phyloP scores from a whole-genome alignment of 2,888 invertebrate species.

The Clistopyga incitator region DNA sequence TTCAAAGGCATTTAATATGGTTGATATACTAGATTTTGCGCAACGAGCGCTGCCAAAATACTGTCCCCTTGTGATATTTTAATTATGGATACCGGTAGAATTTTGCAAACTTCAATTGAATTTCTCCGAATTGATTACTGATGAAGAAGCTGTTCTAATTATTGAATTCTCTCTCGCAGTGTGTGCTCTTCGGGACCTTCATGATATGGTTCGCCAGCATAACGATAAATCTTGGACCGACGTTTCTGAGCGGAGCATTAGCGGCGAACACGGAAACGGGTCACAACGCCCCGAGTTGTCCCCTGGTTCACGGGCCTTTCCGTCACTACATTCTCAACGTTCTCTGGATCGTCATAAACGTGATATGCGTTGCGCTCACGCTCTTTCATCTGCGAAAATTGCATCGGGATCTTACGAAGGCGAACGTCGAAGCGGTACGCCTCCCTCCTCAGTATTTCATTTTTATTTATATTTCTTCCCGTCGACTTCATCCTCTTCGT shows the following conservation, averaged over 20 bases:
- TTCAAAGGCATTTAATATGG: too few species aligned
- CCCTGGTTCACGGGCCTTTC: constrained; percentile 94
- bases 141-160: not conserved
- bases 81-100: too few species aligned
- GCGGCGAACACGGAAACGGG: constrained; percentile 92
- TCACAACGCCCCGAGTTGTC: constrained; percentile 93
- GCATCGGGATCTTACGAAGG: constrained; percentile 92
- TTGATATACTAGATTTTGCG: too few species aligned
- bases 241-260: constrained; percentile 92
- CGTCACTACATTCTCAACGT: constrained; percentile 96
- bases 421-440: constrained; percentile 91
- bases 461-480: constrained; percentile 12
- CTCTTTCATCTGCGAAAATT: constrained; percentile 93
- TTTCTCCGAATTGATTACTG: not conserved
- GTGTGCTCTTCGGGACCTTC: constrained; percentile 95
- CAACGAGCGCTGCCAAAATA: too few species aligned
- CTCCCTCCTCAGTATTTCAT: not conserved
- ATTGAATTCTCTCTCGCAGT: constrained; percentile 85
- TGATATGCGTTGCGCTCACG: constrained; percentile 93
- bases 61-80: too few species aligned
- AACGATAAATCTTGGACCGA: constrained; percentile 95
- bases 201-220: constrained; percentile 98
- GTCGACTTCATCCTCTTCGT: not conserved
- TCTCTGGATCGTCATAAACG: constrained; percentile 94
- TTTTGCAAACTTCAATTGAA: too few species aligned